A percentile compares a stretch with the other conserved stretches of the same genome.
phyloP scores from a whole-genome alignment of 2,888 invertebrate species.

The Helobdella robusta region DNA sequence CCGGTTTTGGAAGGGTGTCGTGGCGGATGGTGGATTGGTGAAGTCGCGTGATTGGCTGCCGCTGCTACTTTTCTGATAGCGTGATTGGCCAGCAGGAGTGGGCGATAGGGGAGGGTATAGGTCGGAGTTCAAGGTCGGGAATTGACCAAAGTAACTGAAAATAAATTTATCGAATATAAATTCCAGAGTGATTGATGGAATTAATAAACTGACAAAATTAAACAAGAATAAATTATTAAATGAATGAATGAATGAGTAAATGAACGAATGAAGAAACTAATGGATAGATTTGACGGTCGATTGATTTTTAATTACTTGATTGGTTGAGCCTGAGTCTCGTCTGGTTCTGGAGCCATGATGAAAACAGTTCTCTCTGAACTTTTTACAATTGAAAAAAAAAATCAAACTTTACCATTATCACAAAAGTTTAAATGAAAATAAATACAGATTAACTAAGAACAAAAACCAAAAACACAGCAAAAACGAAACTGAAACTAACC shows the following conservation, averaged over 20 bases:
- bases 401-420: too few relatives aligned
- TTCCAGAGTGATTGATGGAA: constrained; percentile 3
- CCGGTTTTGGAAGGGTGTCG: not conserved
- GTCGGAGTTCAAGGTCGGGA: constrained; percentile 14
- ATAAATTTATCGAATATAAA: not conserved
- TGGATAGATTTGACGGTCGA: too few relatives aligned
- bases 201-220: not conserved
- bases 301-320: not conserved
- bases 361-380: constrained; percentile 75
- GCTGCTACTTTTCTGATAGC: too few relatives aligned
- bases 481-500: constrained; percentile 35
- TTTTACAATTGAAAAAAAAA: too few relatives aligned
- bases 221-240: too few relatives aligned
- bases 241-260: too few relatives aligned
- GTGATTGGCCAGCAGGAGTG: too few relatives aligned
- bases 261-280: too few relatives aligned
- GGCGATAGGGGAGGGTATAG: too few relatives aligned
- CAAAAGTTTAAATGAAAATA: not conserved
- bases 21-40: not conserved
- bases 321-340: constrained; percentile 47
- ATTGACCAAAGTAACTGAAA: not conserved
- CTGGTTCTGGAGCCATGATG: constrained; percentile 75
- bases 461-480: constrained; percentile 2
- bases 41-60: not conserved
- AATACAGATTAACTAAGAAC: not conserved